A percentile compares a stretch with the other conserved stretches of the same genome.
Conservation (phyloP, 2,888 invertebrate genomes). For the Invenusta paracnida region DNA sequence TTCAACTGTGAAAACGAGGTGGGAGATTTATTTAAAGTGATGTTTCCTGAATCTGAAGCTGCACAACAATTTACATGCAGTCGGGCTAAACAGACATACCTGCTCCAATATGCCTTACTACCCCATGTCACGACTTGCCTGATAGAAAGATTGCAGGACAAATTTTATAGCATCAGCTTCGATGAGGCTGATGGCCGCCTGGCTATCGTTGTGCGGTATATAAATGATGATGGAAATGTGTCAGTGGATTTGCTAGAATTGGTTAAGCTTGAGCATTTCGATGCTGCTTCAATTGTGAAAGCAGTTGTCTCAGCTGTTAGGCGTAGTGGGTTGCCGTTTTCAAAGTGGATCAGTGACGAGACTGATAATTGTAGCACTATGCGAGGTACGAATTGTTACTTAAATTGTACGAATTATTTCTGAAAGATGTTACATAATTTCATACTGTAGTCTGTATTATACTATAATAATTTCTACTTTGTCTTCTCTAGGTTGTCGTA, state of each 20-base stretch:
- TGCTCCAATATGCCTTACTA: neutral
- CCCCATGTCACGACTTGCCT: neutral
- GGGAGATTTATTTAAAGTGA: constrained; percentile 1
- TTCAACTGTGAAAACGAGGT: constrained; percentile 1
- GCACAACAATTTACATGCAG: neutral
- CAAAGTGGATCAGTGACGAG: constrained; percentile 27
- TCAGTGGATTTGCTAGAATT: neutral
- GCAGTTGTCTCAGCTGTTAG: constrained; percentile 19
- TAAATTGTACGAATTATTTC: neutral
- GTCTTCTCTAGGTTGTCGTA: neutral
- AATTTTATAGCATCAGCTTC: neutral
- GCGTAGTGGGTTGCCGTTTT: neutral
- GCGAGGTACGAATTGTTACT: neutral
- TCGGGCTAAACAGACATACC: neutral
- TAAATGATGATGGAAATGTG: constrained; percentile 3
- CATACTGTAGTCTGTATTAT: neutral
- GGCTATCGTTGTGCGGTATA: constrained; percentile 12
- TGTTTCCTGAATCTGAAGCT: neutral
- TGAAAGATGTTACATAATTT: neutral
- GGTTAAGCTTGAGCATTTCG: neutral
- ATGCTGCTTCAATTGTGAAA: constrained; percentile 42
- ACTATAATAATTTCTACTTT: neutral
- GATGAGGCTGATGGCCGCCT: constrained; percentile 12
- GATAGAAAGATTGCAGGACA: neutral
- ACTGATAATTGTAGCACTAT: constrained; percentile 28